These are phyloP conservation scores for Chinchilla lanigera DNA, from an alignment of 2,113 vertebrate species.

Conservation along the genomic window DNA sequence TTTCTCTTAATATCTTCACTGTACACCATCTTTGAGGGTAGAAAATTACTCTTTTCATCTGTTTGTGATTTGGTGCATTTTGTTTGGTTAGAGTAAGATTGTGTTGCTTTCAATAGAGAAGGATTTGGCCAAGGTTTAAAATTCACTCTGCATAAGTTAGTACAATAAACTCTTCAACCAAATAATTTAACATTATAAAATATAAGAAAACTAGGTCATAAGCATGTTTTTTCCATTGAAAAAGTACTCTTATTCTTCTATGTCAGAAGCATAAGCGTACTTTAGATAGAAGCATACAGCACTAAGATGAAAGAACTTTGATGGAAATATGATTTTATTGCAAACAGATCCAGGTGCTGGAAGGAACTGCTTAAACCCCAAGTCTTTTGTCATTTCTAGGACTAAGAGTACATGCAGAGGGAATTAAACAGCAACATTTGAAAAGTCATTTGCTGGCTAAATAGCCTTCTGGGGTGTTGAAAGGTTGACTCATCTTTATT, in stretches of 20 bases:
- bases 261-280: not conserved
- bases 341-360: not conserved
- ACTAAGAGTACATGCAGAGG: not conserved
- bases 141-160: not conserved
- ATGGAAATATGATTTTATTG: not conserved
- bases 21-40: not conserved
- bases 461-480: not conserved
- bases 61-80: not conserved
- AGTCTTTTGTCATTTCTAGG: not conserved
- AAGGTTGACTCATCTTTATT: not conserved
- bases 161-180: not conserved
- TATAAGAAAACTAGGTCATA: not conserved
- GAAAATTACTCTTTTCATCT: not conserved
- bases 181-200: not conserved
- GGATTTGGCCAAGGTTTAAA: not conserved
- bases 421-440: not conserved
- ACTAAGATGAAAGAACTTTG: not conserved
- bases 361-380: not conserved
- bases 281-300: not conserved
- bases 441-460: not conserved
- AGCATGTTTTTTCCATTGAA: not conserved
- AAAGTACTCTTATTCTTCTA: not conserved
- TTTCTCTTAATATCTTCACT: not conserved
- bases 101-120: conserved; percentile 23
- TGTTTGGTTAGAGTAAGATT: not conserved